phyloP scores from a whole-genome alignment of 2,113 vertebrate species.

The Pyrgilauda ruficollis region DNA sequence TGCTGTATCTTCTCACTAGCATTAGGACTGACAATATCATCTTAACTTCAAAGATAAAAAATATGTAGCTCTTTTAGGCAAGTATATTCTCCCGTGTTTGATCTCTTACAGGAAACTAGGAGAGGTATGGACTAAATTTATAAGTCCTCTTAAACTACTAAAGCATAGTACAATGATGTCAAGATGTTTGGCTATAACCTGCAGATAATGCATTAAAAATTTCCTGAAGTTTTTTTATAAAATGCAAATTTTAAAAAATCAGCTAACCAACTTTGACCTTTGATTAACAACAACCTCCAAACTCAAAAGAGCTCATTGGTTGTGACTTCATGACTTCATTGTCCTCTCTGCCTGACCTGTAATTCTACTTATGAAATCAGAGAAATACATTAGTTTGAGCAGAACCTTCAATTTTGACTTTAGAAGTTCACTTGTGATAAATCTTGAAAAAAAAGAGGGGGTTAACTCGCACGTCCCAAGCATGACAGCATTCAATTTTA shows the following conservation, averaged over 20 bases:
- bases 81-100: neutral
- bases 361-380: neutral
- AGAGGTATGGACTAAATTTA: neutral
- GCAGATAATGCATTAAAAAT: neutral
- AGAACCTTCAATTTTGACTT: neutral
- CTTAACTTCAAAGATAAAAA: neutral
- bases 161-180: neutral
- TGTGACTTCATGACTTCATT: neutral
- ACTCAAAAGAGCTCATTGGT: neutral
- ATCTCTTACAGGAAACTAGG: neutral
- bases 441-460: neutral
- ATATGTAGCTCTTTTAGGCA: neutral
- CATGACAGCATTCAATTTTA: neutral
- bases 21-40: neutral
- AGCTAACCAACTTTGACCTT: neutral
- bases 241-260: neutral
- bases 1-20: neutral
- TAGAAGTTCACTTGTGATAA: neutral
- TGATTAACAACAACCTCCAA: neutral
- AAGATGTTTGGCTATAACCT: neutral
- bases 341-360: neutral
- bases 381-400: neutral
- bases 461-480: accelerated
- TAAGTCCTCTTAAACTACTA: neutral
- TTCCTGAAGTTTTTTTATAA: neutral